These are phyloP conservation scores for Ecdyonurus torrentis DNA, from an alignment of 2,888 invertebrate genomes.

Conservation along the genomic window DNA sequence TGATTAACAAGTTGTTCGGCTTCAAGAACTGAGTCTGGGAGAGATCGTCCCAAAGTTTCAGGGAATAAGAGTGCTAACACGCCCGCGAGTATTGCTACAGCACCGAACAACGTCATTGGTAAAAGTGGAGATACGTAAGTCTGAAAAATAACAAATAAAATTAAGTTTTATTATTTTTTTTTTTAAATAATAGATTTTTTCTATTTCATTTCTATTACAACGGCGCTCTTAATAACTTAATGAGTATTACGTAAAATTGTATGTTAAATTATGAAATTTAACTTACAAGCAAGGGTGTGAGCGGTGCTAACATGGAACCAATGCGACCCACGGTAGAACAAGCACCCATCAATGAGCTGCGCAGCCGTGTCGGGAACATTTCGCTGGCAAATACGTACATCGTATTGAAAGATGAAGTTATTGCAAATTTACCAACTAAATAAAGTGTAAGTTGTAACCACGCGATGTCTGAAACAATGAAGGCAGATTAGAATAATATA, in stretches of 20 bases:
- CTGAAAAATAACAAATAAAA: not conserved
- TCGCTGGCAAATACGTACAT: constrained; percentile 52
- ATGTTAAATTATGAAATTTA: no score
- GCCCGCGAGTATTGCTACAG: constrained; percentile 41
- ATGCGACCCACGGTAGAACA: constrained; percentile 51
- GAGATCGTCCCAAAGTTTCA: constrained; percentile 46
- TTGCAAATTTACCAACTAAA: constrained; percentile 45
- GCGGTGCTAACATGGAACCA: constrained; percentile 52
- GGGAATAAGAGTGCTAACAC: constrained; percentile 45
- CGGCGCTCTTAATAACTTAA: not conserved
- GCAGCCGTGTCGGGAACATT: constrained; percentile 48
- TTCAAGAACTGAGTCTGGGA: constrained; percentile 48
- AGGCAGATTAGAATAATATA: not conserved
- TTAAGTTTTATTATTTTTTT: not conserved
- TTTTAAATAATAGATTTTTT: not conserved
- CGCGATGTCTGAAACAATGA: not conserved
- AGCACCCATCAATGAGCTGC: constrained; percentile 46
- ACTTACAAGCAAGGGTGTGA: constrained; percentile 45
- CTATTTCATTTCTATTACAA: not conserved
- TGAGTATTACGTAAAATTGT: no score
- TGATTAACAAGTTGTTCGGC: constrained; percentile 36
- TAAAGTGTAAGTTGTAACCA: constrained; percentile 29
- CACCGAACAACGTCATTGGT: constrained; percentile 45
- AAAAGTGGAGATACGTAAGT: constrained; percentile 19
- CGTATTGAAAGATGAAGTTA: constrained; percentile 46